Evolutionary conservation across 2,113 vertebrate genomes (phyloP).

Genomic region (Cisticola juncidis): DNA sequence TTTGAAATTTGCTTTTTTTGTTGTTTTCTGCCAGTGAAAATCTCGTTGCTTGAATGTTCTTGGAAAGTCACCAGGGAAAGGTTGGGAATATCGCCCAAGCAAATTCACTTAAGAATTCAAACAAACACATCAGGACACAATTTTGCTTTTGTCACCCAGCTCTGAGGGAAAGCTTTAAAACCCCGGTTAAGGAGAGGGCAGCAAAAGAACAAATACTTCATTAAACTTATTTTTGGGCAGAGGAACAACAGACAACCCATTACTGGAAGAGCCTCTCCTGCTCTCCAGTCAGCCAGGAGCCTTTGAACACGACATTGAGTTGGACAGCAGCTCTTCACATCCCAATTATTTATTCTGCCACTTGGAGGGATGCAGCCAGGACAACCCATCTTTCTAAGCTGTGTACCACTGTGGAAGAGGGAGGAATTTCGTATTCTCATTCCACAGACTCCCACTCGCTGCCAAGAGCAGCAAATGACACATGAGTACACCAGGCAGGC

Average conservation of each 20-base stretch:
- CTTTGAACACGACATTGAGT: background rate
- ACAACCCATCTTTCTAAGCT: background rate
- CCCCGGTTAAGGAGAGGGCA: background rate
- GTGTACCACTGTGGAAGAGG: background rate
- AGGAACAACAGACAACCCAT: background rate
- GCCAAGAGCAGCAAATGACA: background rate
- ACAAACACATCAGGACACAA: conserved; percentile 16
- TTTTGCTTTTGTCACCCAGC: conserved; percentile 46
- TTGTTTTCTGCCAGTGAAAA: background rate
- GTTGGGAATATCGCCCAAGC: conserved; percentile 42
- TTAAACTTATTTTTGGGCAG: background rate
- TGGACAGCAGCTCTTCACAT: background rate
- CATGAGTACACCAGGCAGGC: background rate
- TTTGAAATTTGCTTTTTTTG: background rate
- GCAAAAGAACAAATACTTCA: conserved; percentile 26
- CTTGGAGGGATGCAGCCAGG: background rate
- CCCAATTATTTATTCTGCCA: background rate
- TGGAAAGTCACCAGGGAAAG: conserved; percentile 42
- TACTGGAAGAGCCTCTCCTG: background rate
- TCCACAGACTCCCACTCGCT: background rate
- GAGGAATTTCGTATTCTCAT: background rate
- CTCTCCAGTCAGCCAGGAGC: background rate
- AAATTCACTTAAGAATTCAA: conserved; percentile 48
- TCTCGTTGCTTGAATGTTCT: background rate
- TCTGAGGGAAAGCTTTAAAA: background rate